phyloP scores from a whole-genome alignment of 1,140 invertebrate genomes.

The Megalonaias nervosa region DNA sequence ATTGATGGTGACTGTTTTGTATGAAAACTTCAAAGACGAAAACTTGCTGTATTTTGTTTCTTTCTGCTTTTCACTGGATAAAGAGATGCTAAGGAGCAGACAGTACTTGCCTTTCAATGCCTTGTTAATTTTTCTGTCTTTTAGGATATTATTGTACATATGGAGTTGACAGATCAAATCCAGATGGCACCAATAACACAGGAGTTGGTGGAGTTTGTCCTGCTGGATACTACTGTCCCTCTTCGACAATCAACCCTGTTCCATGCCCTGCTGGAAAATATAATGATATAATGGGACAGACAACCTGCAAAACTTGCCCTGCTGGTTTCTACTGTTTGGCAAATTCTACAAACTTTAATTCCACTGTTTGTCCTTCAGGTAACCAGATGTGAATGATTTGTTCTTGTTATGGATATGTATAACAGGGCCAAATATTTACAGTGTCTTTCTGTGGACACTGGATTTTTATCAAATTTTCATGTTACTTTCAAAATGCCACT shows the following conservation, averaged over 20 bases:
- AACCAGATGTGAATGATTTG: not conserved
- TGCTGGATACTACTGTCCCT: slow-evolving; percentile 63
- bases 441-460: too few relatives aligned
- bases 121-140: slow-evolving; percentile 4
- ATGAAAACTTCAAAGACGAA: too few relatives aligned
- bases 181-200: slow-evolving; percentile 53
- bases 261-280: slow-evolving; percentile 62
- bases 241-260: slow-evolving; percentile 43
- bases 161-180: slow-evolving; percentile 61
- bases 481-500: too few relatives aligned
- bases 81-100: too few relatives aligned
- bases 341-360: slow-evolving; percentile 48
- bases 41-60: too few relatives aligned
- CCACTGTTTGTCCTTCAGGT: slow-evolving; percentile 56
- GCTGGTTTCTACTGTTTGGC: slow-evolving; percentile 60
- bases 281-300: slow-evolving; percentile 51
- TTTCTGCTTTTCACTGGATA: too few relatives aligned
- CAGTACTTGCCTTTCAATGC: too few relatives aligned
- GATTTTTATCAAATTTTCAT: too few relatives aligned
- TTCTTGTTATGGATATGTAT: too few relatives aligned
- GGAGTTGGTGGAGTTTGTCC: slow-evolving; percentile 67
- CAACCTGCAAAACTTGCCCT: slow-evolving; percentile 55
- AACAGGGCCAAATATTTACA: too few relatives aligned
- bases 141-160: slow-evolving; percentile 64
- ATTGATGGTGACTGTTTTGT: too few relatives aligned